Conservation (phyloP, 2,797 vertebrate genomes). For the Neopelma chrysocephalum region DNA sequence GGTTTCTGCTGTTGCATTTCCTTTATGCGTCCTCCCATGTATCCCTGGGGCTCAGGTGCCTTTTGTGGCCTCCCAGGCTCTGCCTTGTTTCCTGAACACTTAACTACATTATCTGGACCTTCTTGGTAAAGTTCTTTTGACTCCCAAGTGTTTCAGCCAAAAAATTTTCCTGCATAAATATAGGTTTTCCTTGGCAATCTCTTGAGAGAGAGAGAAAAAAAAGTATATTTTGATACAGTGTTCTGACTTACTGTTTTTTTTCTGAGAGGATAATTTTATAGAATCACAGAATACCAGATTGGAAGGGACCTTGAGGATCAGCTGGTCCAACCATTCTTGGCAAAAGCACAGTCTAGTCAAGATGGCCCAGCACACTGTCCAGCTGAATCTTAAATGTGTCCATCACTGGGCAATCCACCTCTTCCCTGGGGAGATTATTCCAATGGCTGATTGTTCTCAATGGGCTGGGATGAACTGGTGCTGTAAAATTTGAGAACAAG, state of each 20-base stretch:
- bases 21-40: not conserved
- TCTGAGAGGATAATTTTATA: not conserved
- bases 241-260: not conserved
- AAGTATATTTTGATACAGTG: not conserved
- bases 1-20: not conserved
- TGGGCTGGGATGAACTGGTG: not conserved
- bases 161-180: not conserved
- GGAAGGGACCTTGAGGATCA: not conserved
- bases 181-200: not conserved
- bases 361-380: not conserved
- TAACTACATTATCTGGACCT: not conserved
- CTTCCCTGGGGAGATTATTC: not conserved
- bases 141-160: not conserved
- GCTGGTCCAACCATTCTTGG: not conserved
- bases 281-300: not conserved
- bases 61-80: not conserved
- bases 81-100: not conserved
- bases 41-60: not conserved
- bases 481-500: not conserved
- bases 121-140: not conserved
- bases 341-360: not conserved
- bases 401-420: not conserved
- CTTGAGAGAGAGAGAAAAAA: fast-evolving
- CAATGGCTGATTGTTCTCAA: not conserved
- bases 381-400: not conserved